Evolutionary conservation across 2,888 invertebrate species (phyloP), one percentile per base, ranked within the genome.

Genomic region (Tethea ocularis): DNA sequence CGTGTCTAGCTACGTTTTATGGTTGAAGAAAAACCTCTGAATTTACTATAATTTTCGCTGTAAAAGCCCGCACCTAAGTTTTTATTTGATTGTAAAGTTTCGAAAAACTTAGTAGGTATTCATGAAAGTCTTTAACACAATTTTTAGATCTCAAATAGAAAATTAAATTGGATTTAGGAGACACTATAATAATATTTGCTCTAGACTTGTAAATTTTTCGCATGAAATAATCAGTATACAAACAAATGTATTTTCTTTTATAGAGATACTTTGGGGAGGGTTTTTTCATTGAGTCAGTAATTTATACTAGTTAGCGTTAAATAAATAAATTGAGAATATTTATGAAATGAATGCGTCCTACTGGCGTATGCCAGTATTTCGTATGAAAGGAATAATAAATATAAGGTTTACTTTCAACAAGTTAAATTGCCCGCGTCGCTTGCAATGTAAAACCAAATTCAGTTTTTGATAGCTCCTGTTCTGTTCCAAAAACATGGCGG

Each of bases 101-200:
- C 24, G n/a, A 38, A 51, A 58, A 69, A 67, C 59, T 59, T 62
- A 54, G 23, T n/a, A n/a, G n/a, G n/a, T 17, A 54, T 64, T 59
- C 41, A 54, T 56, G 59, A 62, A 70, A 68, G 57, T 68, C 68
- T 64, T 55, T 63, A 62, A 64, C 59, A 59, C 56, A 36, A 51
- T 67, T 72, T 67, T 65, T 64, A 61, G 56, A 57, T 61, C 56
- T 59, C 57, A 68, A 67, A 70, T 57, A 62, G 66, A 62, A 63
- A 61, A 69, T 59, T 15, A 56, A 61, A 63, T 67, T 61, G 33
- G 56, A 64, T 61, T 61, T 57, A 46, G 58, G 58, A 22, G 23
- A 22, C 23, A 20, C 15, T 38, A 46, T 41, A n/a, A n/a, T n/a
- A n/a, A n/a, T n/a, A 57, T n/a, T 17, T 17, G 13, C 13, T 24